Percentiles rank a stretch among this genome's conserved stretches.
Evolutionary conservation across 2,888 invertebrate species (phyloP).

Genomic region (Arrhopalites spinosus): DNA sequence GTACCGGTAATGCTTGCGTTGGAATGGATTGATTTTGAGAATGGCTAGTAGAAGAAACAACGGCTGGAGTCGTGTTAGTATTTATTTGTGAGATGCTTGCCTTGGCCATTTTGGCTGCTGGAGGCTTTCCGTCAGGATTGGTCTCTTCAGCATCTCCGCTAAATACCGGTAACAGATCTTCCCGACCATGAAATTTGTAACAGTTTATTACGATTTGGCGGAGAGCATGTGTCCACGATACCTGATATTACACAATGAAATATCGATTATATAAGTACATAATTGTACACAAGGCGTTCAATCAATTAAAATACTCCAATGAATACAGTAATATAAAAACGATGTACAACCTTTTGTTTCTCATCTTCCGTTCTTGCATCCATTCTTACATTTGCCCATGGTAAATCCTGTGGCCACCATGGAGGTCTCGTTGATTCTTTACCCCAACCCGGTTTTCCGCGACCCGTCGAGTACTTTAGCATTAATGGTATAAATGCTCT

Average conservation of each 20-base stretch:
- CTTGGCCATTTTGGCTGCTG: conserved; percentile 68
- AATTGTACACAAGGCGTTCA: not conserved
- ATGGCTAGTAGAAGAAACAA: conserved; percentile 44
- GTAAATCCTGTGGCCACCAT: conserved; percentile 98
- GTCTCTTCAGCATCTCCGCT: conserved; percentile 87
- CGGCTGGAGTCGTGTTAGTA: conserved; percentile 42
- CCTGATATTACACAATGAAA: conserved; percentile 71
- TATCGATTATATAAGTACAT: not conserved
- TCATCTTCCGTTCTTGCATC: conserved; percentile 95
- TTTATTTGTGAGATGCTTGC: conserved; percentile 71
- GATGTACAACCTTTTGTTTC: conserved; percentile 81
- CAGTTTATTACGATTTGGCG: conserved; percentile 96
- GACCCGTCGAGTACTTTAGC: conserved; percentile 93
- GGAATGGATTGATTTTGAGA: conserved; percentile 54
- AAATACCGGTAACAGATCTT: conserved; percentile 92
- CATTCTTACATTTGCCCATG: conserved; percentile 98
- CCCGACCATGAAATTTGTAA: conserved; percentile 95
- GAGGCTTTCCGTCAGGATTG: conserved; percentile 63
- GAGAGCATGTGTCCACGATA: conserved; percentile 96
- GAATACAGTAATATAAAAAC: too few relatives aligned
- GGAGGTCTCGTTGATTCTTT: conserved; percentile 92
- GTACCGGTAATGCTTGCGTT: conserved; percentile 54
- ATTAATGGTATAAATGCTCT: conserved; percentile 96
- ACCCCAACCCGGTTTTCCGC: conserved; percentile 98
- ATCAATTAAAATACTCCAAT: too few relatives aligned